Evolutionary conservation across 2,888 invertebrate species (phyloP).

Genomic region (Phragmatobia fuliginosa): DNA sequence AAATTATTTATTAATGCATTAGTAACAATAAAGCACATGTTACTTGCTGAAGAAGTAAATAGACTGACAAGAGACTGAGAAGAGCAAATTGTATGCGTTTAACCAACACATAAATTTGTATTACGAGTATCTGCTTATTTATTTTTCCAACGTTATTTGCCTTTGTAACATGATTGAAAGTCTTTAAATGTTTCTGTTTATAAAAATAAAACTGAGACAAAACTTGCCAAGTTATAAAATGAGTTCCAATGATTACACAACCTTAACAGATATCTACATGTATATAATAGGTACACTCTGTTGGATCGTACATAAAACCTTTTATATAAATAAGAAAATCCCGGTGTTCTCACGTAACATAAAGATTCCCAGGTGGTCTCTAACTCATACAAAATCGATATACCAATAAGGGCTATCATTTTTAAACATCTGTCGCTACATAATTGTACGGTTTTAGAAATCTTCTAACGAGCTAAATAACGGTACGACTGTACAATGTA

Average conservation of each 20-base stretch:
- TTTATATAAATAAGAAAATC: background rate
- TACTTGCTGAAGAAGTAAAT: too few species aligned
- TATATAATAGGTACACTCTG: background rate
- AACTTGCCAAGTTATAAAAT: background rate
- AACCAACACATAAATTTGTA: too few species aligned
- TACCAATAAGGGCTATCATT: conserved; percentile 42
- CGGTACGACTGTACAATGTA: conserved; percentile 42
- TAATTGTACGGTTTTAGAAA: conserved; percentile 57
- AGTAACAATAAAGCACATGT: too few species aligned
- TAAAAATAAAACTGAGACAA: background rate
- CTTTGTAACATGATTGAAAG: too few species aligned
- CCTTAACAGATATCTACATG: background rate
- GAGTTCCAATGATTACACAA: background rate
- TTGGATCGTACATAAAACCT: background rate
- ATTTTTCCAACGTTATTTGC: too few species aligned
- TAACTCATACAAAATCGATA: conserved; percentile 27
- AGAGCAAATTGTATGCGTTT: too few species aligned
- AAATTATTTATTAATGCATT: too few species aligned
- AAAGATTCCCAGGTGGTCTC: conserved; percentile 18
- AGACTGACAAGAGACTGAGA: too few species aligned
- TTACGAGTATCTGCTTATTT: too few species aligned
- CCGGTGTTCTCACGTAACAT: background rate
- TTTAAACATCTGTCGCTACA: conserved; percentile 51
- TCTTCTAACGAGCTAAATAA: conserved; percentile 69
- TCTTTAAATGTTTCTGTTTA: too few species aligned